phyloP scores from a whole-genome alignment of 2,113 vertebrate species.

The Antechinus stuartii region DNA sequence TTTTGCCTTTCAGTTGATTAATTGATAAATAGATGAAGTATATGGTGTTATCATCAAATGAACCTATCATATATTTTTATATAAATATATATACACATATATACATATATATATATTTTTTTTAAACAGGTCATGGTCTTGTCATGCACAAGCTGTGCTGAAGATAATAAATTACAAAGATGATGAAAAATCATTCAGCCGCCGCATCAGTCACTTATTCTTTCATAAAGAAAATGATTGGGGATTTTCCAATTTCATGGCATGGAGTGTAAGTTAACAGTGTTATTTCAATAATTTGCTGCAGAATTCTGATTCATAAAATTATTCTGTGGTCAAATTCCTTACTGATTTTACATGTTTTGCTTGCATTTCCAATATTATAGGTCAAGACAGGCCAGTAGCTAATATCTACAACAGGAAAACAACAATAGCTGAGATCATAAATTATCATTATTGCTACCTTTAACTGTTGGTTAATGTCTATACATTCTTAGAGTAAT shows the following conservation, averaged over 20 bases:
- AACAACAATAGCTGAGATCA: background rate
- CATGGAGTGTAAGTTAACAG: constrained; percentile 95
- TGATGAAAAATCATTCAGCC: constrained; percentile 98
- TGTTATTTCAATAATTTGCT: background rate
- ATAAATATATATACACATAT: too few species aligned
- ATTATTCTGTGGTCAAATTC: background rate
- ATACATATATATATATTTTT: too few species aligned
- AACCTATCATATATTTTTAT: constrained; percentile 22
- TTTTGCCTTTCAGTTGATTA: background rate
- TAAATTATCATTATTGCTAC: background rate
- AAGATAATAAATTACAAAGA: constrained; percentile 99
- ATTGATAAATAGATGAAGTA: background rate
- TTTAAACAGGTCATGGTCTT: constrained; percentile 95
- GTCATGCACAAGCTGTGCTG: constrained; percentile 98
- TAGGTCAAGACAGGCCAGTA: background rate
- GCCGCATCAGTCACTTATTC: constrained; percentile 98
- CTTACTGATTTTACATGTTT: background rate
- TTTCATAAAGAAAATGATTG: constrained; percentile 99
- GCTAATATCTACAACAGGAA: background rate
- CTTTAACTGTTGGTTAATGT: background rate
- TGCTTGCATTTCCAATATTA: background rate
- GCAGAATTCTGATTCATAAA: background rate
- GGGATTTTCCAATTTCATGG: constrained; percentile 99
- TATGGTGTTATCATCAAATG: background rate
- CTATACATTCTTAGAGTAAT: background rate